Conservation (phyloP, 1,140 invertebrate genomes). For the Lordiphosa clarofinis region DNA sequence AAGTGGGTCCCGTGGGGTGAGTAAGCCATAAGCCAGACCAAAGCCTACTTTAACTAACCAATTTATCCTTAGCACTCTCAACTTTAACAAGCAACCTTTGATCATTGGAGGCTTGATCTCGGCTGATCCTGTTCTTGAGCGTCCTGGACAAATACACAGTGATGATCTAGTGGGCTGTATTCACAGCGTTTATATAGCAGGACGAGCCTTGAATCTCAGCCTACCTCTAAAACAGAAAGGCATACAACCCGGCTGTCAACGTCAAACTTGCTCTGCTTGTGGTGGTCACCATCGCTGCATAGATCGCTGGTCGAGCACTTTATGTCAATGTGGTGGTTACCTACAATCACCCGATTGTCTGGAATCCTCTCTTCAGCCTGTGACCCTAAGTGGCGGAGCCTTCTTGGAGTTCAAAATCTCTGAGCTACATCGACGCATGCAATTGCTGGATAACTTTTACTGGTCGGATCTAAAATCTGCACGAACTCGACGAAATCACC, state of each 20-base stretch:
- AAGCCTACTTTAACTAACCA: not conserved
- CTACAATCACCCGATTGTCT: conserved; percentile 89
- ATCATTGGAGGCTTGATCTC: conserved; percentile 91
- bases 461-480: conserved; percentile 81
- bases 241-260: conserved; percentile 87
- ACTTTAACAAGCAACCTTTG: conserved; percentile 93
- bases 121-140: conserved; percentile 91
- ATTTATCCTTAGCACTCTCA: conserved; percentile 86
- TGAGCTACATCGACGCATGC: conserved; percentile 91
- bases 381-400: conserved; percentile 88
- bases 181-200: conserved; percentile 93
- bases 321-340: conserved; percentile 85
- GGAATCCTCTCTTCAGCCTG: conserved; percentile 85
- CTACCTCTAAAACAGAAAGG: conserved; percentile 86
- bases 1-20: conserved; percentile 91
- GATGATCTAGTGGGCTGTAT: conserved; percentile 96
- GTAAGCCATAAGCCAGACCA: conserved; percentile 31
- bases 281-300: conserved; percentile 84
- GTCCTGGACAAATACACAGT: conserved; percentile 92
- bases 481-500: conserved; percentile 31
- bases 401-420: conserved; percentile 90
- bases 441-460: conserved; percentile 89
- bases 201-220: conserved; percentile 88
- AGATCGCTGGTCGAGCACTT: conserved; percentile 89
- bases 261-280: conserved; percentile 82